These are phyloP conservation scores for Crotalus helleri DNA, from an alignment of 2,113 vertebrate genomes.

Conservation along the genomic window DNA sequence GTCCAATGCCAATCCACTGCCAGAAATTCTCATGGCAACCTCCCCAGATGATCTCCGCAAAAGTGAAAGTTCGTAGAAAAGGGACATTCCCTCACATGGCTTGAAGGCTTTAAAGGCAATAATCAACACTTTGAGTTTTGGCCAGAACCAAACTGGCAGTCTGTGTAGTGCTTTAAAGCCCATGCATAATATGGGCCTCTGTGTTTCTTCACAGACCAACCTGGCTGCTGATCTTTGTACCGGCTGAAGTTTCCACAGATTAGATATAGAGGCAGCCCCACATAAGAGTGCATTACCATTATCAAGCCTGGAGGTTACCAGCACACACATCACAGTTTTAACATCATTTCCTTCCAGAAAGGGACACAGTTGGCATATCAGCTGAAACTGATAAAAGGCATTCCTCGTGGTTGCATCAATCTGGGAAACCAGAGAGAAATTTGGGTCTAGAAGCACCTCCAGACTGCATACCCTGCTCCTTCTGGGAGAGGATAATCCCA, in stretches of 20 bases:
- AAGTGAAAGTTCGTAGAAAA: not conserved
- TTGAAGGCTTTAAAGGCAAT: not conserved
- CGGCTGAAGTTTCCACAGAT: not conserved
- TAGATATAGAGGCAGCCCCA: not conserved
- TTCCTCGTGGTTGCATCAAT: not conserved
- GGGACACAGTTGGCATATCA: not conserved
- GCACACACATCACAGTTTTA: not conserved
- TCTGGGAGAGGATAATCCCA: not conserved
- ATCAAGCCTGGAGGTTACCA: not conserved
- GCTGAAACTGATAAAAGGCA: not conserved
- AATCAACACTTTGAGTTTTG: not conserved
- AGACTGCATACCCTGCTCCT: not conserved
- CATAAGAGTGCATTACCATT: not conserved
- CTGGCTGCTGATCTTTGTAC: not conserved
- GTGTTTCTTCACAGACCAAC: not conserved
- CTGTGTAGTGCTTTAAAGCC: not conserved
- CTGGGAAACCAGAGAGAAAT: not conserved
- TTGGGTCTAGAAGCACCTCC: not conserved
- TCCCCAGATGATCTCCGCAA: not conserved
- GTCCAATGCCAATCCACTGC: not conserved
- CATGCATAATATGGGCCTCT: not conserved
- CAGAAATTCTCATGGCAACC: not conserved
- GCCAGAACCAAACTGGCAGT: not conserved
- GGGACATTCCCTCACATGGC: not conserved
- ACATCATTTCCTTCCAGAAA: not conserved